Evolutionary conservation across 2,113 vertebrate species (phyloP), one percentile per base, ranked within the genome.

Genomic region (Notiomystis cincta): DNA sequence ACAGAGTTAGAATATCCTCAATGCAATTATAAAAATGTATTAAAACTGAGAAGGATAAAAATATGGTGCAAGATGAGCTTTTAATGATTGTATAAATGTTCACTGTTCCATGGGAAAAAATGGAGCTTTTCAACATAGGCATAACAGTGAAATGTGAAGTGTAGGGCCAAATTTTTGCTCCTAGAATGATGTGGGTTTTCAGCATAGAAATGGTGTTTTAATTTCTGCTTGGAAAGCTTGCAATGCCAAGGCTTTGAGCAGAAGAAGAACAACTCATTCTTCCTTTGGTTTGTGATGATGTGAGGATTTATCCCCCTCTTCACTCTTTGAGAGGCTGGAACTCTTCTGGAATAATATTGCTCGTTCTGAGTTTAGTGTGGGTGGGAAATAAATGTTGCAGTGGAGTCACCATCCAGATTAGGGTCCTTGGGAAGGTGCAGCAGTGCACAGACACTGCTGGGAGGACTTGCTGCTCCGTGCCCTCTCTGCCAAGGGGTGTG

Each of bases 11-110:
- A 98, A 98, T 98, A 98, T 98, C 97, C 98, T 98, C 98, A 95
- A 86, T 97, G 98, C 97, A 98, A 98, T 98, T 98, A 98, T 97
- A 98, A 98, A 98, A 98, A 98, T 98, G 97, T 98, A 98, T 98
- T 98, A 98, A 98, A 98, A 98, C 97, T 97, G 97, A 97, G 97
- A 97, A 97, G 97, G 96, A 97, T 97, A 98, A 95, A 98, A 98
- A 98, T 98, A 98, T 91, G 94, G 97, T 82, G 77, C 97, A 95
- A 95, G 98, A 98, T 98, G 97, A 95, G 97, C 96, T 98, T 98
- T 98, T 98, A 98, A 98, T 98, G 98, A 98, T 97, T 98, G 97
- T 97, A 95, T 98, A 97, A 98, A 97, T 97, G 97, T 98, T 98
- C 97, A 97, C 87, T 96, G 90, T 98, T 98, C 96, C 96, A 35